Base-by-base conservation (phyloP, 2,113 vertebrate genomes). In the Dipodomys spectabilis region DNA sequence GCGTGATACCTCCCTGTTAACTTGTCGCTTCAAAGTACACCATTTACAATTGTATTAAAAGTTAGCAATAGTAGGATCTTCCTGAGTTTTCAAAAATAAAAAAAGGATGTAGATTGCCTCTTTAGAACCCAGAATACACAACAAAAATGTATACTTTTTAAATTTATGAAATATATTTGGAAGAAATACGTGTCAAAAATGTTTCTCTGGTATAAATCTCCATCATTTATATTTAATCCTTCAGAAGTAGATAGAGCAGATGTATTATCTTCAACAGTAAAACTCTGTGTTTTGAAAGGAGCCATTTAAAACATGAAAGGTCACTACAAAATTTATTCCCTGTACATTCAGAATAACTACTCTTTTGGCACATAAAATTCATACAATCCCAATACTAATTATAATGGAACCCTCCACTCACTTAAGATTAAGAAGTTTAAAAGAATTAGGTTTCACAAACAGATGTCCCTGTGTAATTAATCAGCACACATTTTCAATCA, bases 381-480 rank as follows among this genome's bases (percentile, higher is more conserved):
- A 82, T 28, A 57, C 30, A 81, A 91, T 88, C 64, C 19, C 4
- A 65, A 62, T 53, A 80, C 62, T 75, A 64, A 82, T 82, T 83
- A 68, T 57, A 68, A 79, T 65, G 28, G 35, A 92, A 75, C 44
- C 13, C n/a, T 87, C 44, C 35, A 91, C 53, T 94, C 60, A 74
- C 25, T 93, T 72, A 85, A 92, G 49, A 75, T 80, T 67, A 79
- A 57, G 68, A 88, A 91, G 27, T 39, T 32, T 84, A 19, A 15
- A 74, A 73, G n/a, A 79, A 92, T 92, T 87, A 86, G 49, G 27
- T 82, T 91, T 95, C 77, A 71, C 23, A 82, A 68, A 82, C 49
- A 86, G 67, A 77, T 74, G n/a, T 32, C 32, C 35, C 39, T 86
- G 67, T 81, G 23, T 79, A 78, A 91, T 79, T 75, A 90, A 87